phyloP scores from a whole-genome alignment of 2,113 vertebrate genomes.

The Pseudolaguvia tuberculata region DNA sequence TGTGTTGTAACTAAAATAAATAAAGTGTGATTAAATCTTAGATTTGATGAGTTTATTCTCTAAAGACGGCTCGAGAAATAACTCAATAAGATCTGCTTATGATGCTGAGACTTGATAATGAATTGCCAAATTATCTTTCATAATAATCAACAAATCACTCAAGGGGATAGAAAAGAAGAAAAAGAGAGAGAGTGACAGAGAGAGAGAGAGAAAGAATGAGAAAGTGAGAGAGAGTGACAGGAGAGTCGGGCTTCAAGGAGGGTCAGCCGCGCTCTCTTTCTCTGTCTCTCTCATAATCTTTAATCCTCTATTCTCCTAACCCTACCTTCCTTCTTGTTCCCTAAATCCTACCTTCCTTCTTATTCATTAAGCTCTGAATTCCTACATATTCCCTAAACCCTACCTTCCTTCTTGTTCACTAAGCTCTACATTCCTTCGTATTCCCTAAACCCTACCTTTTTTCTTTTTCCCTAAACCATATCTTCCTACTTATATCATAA shows the following conservation, averaged over 20 bases:
- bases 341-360: too few relatives aligned
- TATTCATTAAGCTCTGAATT: too few relatives aligned
- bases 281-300: too few relatives aligned
- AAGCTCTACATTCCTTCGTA: too few relatives aligned
- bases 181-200: background rate
- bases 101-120: slow-evolving; percentile 32
- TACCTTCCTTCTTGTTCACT: too few relatives aligned
- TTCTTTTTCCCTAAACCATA: too few relatives aligned
- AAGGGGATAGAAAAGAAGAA: background rate
- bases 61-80: slow-evolving; percentile 35
- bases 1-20: slow-evolving; percentile 37
- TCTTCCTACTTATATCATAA: too few relatives aligned
- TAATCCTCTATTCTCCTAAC: too few relatives aligned
- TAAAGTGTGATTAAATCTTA: slow-evolving; percentile 37
- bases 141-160: slow-evolving; percentile 42
- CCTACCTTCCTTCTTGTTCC: too few relatives aligned
- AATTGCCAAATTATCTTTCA: slow-evolving; percentile 40
- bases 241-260: background rate
- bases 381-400: too few relatives aligned
- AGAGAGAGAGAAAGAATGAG: background rate
- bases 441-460: too few relatives aligned
- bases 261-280: too few relatives aligned
- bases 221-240: background rate
- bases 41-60: slow-evolving; percentile 43
- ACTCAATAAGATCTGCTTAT: slow-evolving; percentile 32